These are phyloP conservation scores for Notolabrus celidotus DNA, from an alignment of 2,797 vertebrate genomes.

Conservation along the genomic window DNA sequence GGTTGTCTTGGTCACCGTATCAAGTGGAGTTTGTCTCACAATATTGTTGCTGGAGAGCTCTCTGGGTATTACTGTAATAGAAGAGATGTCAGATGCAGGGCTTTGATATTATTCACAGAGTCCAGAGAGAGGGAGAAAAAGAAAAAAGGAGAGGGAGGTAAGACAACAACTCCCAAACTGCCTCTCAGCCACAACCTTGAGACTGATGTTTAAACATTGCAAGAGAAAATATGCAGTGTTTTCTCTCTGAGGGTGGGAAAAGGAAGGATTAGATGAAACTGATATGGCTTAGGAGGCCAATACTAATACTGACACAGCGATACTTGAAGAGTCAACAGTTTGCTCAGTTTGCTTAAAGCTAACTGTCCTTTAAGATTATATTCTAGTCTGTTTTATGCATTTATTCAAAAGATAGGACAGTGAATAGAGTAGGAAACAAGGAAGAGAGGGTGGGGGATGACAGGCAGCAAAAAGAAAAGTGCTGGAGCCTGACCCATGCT, in stretches of 20 bases:
- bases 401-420: not conserved
- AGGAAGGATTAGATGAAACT: constrained; percentile 17
- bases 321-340: not conserved
- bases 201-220: constrained; percentile 33
- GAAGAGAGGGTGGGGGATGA: too few species aligned
- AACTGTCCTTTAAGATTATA: too few species aligned
- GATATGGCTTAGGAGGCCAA: constrained; percentile 10
- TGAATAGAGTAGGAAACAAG: too few species aligned
- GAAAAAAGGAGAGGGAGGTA: not conserved
- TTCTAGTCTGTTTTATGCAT: not conserved
- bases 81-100: constrained; percentile 47
- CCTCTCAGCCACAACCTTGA: constrained; percentile 42
- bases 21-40: constrained; percentile 40
- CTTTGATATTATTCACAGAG: constrained; percentile 55
- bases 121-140: constrained; percentile 17
- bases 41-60: constrained; percentile 34
- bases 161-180: constrained; percentile 45
- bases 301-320: constrained; percentile 4
- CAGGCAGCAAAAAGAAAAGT: too few species aligned
- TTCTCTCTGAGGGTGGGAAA: constrained; percentile 10
- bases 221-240: constrained; percentile 32
- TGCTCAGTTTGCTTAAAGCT: not conserved
- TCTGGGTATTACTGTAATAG: constrained; percentile 57
- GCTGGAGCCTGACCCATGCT: too few species aligned
- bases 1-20: constrained; percentile 42